These are phyloP conservation scores for Microplitis manilae DNA, from an alignment of 2,888 invertebrate species.

Conservation along the genomic window DNA sequence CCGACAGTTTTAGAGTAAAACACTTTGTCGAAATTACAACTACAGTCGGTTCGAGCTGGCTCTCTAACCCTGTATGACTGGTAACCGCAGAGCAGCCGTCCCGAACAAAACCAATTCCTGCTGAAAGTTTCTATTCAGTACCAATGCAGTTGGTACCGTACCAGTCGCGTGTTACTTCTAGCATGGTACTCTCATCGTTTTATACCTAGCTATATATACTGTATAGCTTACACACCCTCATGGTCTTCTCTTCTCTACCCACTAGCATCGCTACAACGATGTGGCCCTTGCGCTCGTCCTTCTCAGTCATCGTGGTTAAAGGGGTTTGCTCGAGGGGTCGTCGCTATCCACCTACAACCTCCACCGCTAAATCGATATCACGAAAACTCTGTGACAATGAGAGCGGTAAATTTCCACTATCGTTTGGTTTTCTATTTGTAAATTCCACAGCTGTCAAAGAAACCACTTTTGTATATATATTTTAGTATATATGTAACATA, in stretches of 20 bases:
- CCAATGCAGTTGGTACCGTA: constrained; percentile 69
- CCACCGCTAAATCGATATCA: constrained; percentile 48
- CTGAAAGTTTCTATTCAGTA: constrained; percentile 59
- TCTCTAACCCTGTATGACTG: constrained; percentile 35
- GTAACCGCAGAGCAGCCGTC: constrained; percentile 39
- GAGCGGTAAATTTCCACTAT: constrained; percentile 38
- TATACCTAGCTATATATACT: constrained; percentile 46
- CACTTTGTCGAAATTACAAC: constrained; percentile 39
- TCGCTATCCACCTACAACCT: constrained; percentile 38
- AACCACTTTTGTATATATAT: not conserved
- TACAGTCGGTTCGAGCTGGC: constrained; percentile 4
- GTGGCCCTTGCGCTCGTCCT: constrained; percentile 37
- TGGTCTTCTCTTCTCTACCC: constrained; percentile 41
- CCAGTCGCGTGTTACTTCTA: constrained; percentile 68
- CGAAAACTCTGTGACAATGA: constrained; percentile 48
- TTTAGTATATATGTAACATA: not conserved
- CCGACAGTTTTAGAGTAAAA: constrained; percentile 32
- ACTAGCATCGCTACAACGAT: not conserved
- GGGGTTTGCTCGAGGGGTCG: constrained; percentile 43
- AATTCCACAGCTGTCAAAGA: constrained; percentile 20
- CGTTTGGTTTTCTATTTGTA: constrained; percentile 22
- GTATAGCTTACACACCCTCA: constrained; percentile 30
- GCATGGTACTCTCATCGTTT: constrained; percentile 54
- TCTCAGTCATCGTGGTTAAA: constrained; percentile 42
- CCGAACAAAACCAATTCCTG: constrained; percentile 59